Conservation (phyloP, 1,140 invertebrate species). For the Octopus sinensis region DNA sequence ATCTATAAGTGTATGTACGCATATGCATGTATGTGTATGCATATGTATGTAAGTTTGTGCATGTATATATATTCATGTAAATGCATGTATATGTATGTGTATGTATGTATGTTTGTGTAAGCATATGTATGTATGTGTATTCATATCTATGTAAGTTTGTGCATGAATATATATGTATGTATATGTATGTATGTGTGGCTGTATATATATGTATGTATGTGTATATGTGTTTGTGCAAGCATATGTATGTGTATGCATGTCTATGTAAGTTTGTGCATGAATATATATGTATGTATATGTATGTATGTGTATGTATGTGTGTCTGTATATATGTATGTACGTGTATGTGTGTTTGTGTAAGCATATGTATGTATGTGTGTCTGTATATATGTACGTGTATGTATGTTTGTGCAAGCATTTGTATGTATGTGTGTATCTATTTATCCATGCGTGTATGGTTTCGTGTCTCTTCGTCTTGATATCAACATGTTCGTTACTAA, state of each 20-base stretch:
- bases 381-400: neutral
- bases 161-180: neutral
- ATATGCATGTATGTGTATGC: no score
- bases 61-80: no score
- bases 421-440: neutral
- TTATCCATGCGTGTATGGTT: neutral
- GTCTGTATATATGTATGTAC: neutral
- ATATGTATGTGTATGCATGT: neutral
- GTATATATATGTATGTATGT: neutral
- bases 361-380: neutral
- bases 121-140: no score
- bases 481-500: no score
- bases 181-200: no score
- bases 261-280: neutral
- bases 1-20: no score
- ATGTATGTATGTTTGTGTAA: no score
- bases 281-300: neutral
- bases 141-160: no score
- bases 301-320: neutral
- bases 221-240: neutral
- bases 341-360: neutral
- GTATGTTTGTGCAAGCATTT: neutral
- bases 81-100: no score
- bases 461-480: neutral
- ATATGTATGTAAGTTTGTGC: no score